Conservation (phyloP, 2,797 vertebrate species). For the Gymnothorax reevesii region DNA sequence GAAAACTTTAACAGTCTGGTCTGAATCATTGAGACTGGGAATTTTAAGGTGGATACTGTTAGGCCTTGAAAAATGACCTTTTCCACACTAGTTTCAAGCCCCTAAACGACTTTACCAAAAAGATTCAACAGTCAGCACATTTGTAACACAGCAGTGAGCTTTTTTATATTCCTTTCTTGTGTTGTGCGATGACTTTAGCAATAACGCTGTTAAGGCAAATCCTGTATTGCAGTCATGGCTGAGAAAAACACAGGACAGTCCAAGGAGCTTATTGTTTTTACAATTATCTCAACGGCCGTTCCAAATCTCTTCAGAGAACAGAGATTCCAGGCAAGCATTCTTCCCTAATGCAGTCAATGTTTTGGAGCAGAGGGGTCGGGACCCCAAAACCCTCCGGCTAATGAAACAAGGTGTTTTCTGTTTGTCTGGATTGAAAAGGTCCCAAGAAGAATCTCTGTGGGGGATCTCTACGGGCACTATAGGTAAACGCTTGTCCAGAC, state of each 20-base stretch:
- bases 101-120: neutral
- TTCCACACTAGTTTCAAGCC: neutral
- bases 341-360: neutral
- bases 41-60: neutral
- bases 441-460: constrained; percentile 18
- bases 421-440: constrained; percentile 24
- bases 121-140: neutral
- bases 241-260: constrained; percentile 16
- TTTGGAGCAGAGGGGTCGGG: neutral
- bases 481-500: constrained; percentile 39
- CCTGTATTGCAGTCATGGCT: neutral
- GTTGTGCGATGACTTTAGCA: neutral
- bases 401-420: constrained; percentile 17
- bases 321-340: neutral
- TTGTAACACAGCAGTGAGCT: neutral
- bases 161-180: neutral
- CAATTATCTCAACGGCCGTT: neutral
- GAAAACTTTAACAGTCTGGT: neutral
- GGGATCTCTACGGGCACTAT: constrained; percentile 37
- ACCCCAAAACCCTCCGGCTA: neutral
- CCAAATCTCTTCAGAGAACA: constrained; percentile 13
- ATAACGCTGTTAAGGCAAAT: constrained; percentile 5
- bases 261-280: constrained; percentile 12
- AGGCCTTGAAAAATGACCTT: neutral
- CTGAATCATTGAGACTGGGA: neutral